Evolutionary conservation across 2,888 invertebrate genomes (phyloP), one percentile per base, ranked within the genome.

Genomic region (Plusia festucae): DNA sequence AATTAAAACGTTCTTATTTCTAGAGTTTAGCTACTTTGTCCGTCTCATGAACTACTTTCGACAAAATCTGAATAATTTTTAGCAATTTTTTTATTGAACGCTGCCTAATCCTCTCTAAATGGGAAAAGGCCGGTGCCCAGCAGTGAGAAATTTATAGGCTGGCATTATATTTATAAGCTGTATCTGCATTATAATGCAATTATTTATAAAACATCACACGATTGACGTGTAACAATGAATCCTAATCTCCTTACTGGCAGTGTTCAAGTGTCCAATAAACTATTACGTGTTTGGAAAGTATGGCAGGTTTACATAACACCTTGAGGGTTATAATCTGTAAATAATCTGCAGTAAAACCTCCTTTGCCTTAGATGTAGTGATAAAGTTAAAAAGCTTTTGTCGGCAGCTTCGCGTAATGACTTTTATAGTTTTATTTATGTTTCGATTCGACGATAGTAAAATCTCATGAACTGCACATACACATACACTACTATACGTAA

Each of bases 231-330:
- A 20, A 49, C 46, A 49, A 49, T 49, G 18, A 49, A 20, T 49
- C 46, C 11, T 49, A 49, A 20, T 49, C 18, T 16, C 46, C 20
- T 20, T 40, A 24, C 40, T 70, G 34, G 24, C 44, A 65, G 58
- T 51, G 44, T 44, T 46, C 51, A 56, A 57, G 61, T 54, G 44
- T 58, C 60, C 30, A 73, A 67, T 67, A 67, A 73, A 59, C 44
- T 73, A 72, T 77, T 77, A 77, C 74, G 78, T 77, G 68, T 73
- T 74, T 65, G 73, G 78, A 74, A 73, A 77, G 60, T 63, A 60
- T 34, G 53, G 16, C 73, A 56, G 57, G 53, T 30, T 52, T 54
- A 46, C 61, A 64, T 65, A 78, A 74, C 32, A 51, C 57, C 40
- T 24, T 22, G 24, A 58, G 13, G 56, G 46, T 52, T 67, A 67